These are phyloP conservation scores for Sebastes hopkinsi DNA, from an alignment of 2,797 vertebrate species.

Conservation along the genomic window DNA sequence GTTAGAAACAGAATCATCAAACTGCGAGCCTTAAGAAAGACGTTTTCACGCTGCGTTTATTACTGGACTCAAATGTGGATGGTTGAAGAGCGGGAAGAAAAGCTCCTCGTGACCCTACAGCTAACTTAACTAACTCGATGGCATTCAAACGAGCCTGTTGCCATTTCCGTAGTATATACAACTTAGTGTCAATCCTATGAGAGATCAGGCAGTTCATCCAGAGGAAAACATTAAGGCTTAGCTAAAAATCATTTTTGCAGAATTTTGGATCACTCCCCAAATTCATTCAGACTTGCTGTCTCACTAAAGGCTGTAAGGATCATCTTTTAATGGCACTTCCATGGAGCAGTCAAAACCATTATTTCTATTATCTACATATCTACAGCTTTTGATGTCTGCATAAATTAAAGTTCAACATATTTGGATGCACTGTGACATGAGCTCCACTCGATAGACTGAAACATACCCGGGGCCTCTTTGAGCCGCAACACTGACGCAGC, in stretches of 20 bases:
- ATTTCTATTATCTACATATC: constrained; percentile 75
- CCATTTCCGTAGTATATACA: constrained; percentile 55
- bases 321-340: constrained; percentile 78
- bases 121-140: constrained; percentile 11
- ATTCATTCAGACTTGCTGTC: constrained; percentile 68
- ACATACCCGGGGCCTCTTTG: neutral
- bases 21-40: constrained; percentile 23
- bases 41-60: constrained; percentile 14
- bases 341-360: constrained; percentile 69
- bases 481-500: constrained; percentile 13
- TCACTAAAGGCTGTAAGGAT: constrained; percentile 75
- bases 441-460: constrained; percentile 12
- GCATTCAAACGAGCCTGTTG: constrained; percentile 38
- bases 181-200: constrained; percentile 53
- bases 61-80: constrained; percentile 40
- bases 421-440: constrained; percentile 50
- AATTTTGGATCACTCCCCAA: constrained; percentile 58
- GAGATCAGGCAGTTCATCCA: constrained; percentile 61
- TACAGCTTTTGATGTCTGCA: constrained; percentile 70
- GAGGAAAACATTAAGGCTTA: constrained; percentile 70
- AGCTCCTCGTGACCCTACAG: constrained; percentile 15
- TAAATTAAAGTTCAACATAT: constrained; percentile 60
- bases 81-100: constrained; percentile 29
- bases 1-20: constrained; percentile 36
- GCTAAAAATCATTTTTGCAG: constrained; percentile 66